Conservation (phyloP, 1,140 invertebrate genomes). For the Drosophila truncata region DNA sequence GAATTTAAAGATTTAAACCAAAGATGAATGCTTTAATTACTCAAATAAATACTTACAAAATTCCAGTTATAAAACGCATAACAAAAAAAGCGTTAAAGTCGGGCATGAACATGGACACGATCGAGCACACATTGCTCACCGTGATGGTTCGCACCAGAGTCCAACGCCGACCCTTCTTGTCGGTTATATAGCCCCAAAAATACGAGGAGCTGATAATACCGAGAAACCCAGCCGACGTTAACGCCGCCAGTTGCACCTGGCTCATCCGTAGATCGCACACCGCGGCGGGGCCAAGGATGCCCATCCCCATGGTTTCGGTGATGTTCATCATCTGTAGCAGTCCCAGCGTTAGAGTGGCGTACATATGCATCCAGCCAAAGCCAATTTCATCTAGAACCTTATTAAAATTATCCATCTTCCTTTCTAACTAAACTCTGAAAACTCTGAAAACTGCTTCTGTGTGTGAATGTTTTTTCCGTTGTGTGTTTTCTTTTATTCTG, state of each 20-base stretch:
- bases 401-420: conserved; percentile 51
- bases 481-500: conserved; percentile 32
- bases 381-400: conserved; percentile 64
- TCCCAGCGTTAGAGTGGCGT: conserved; percentile 57
- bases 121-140: conserved; percentile 49
- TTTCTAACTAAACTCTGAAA: no score
- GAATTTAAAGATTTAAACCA: no score
- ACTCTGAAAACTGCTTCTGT: not conserved
- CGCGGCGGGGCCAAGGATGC: conserved; percentile 61
- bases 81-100: conserved; percentile 52
- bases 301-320: conserved; percentile 71
- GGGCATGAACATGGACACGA: conserved; percentile 65
- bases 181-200: conserved; percentile 90
- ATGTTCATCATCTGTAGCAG: conserved; percentile 72
- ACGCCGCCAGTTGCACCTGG: conserved; percentile 71
- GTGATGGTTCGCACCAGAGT: conserved; percentile 85
- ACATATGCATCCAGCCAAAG: conserved; percentile 61
- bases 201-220: conserved; percentile 87
- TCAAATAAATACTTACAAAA: conserved; percentile 63
- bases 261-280: conserved; percentile 82
- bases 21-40: no score
- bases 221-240: conserved; percentile 68
- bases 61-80: conserved; percentile 59
- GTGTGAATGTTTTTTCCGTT: not conserved
- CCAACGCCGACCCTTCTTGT: conserved; percentile 87